Conservation (phyloP, 1,140 invertebrate species). For the Telenomus remus region DNA sequence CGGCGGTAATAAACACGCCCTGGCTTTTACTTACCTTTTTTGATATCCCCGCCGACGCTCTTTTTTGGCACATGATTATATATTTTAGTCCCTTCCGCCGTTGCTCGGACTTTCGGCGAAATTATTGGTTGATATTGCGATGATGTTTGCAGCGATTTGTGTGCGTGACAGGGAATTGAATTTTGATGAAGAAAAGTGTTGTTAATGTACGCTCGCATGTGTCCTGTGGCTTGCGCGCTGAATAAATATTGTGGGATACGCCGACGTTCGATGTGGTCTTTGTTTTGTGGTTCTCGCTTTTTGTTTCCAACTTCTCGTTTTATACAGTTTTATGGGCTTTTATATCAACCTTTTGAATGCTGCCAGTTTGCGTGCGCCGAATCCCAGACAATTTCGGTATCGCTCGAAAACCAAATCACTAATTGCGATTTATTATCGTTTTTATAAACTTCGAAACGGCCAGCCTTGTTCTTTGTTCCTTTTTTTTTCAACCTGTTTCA, state of each 20-base stretch:
- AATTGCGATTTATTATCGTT: constrained; percentile 8
- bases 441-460: constrained; percentile 3
- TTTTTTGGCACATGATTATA: constrained; percentile 22
- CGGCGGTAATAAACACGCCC: constrained; percentile 34
- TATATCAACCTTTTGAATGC: constrained; percentile 14
- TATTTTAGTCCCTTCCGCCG: too few relatives aligned
- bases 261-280: constrained; percentile 3
- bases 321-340: constrained; percentile 17
- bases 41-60: constrained; percentile 4
- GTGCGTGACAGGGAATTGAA: constrained; percentile 30
- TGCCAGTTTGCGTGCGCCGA: background rate
- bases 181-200: constrained; percentile 48
- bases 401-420: constrained; percentile 9
- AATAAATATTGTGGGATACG: constrained; percentile 25
- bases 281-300: constrained; percentile 32
- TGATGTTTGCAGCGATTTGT: constrained; percentile 19
- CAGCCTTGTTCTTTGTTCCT: background rate
- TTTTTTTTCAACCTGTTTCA: background rate
- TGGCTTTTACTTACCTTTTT: constrained; percentile 36
- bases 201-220: constrained; percentile 16
- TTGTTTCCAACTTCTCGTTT: constrained; percentile 17
- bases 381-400: constrained; percentile 4
- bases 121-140: constrained; percentile 39
- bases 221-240: constrained; percentile 6
- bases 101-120: constrained; percentile 24